Base-by-base conservation (phyloP, 2,113 vertebrate species). In the Furnarius figulus region DNA sequence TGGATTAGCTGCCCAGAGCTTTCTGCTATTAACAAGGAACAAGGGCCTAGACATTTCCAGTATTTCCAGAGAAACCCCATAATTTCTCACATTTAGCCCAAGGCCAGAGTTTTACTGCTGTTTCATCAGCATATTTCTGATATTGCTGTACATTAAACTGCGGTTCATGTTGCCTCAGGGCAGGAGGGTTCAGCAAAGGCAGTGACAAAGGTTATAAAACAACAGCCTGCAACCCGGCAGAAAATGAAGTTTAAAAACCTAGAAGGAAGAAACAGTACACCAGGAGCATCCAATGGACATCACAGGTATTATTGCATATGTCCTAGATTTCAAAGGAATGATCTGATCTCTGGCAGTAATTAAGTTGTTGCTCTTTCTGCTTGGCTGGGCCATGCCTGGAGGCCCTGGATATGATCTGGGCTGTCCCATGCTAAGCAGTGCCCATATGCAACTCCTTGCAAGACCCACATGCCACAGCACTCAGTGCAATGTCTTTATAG, bases 61-160 rank as follows among this genome's bases (percentile, higher is more conserved):
- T 27, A 88, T 56, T 92, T 93, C 75, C 78, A 90, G 55, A 49
- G 55, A 83, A 94, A 93, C 12, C 30, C 50, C 5, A 1, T 35
- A 79, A 63, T 67, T 67, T 50, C 46, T 70, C 18, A 30, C 17
- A 42, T 91, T 74, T 79, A 79, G 70, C 91, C 78, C n/a, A 75
- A 87, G 88, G 81, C 78, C 80, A 89, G 39, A 86, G 58, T 53
- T 86, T 61, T 58, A 21, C 31, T 52, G 52, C 3, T 81, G 58
- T 72, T 95, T 71, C 78, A 94, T 35, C 10, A 7, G 71, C 15
- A 3, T 70, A 55, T 49, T 94, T 72, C 81, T 95, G 75, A 85
- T 15, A 6, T 4, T 44, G 78, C 66, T 23, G 0, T 27, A 55
- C 80, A 8, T 74, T 37, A 81, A 79, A 35, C 5, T 73, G 53